A percentile compares a stretch with the other conserved stretches of the same genome.
Conservation (phyloP, 2,113 vertebrate species). For the Columbina picui region DNA sequence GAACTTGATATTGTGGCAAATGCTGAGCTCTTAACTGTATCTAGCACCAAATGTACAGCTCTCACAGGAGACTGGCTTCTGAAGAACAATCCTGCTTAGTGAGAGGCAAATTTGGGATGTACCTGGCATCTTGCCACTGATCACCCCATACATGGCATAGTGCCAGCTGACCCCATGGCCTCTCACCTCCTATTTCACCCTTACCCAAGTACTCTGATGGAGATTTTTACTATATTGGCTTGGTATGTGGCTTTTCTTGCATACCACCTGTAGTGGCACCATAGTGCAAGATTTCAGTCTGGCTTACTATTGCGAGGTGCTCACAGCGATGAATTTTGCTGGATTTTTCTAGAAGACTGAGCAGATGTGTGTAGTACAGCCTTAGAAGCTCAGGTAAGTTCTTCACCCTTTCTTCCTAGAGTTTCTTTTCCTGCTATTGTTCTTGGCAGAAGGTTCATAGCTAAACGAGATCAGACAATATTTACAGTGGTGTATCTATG, state of each 20-base stretch:
- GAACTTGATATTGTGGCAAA: background rate
- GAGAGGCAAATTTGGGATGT: background rate
- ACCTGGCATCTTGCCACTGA: background rate
- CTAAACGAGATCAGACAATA: background rate
- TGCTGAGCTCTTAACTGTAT: background rate
- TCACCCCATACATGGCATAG: background rate
- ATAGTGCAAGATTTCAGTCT: background rate
- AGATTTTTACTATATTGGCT: background rate
- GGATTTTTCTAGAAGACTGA: background rate
- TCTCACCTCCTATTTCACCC: background rate
- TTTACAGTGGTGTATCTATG: background rate
- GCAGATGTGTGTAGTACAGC: background rate
- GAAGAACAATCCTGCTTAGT: background rate
- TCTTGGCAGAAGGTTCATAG: background rate
- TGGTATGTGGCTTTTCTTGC: background rate
- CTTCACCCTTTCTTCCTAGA: background rate
- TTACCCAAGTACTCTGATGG: background rate
- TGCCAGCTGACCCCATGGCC: background rate
- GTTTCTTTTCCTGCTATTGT: background rate
- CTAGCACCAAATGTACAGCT: background rate
- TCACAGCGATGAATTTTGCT: background rate
- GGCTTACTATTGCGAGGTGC: rapidly evolving
- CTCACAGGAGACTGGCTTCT: background rate
- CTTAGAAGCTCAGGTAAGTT: background rate
- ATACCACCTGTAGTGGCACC: background rate